Conservation (phyloP, 1,140 invertebrate species). For the Dendroctonus ponderosae region DNA sequence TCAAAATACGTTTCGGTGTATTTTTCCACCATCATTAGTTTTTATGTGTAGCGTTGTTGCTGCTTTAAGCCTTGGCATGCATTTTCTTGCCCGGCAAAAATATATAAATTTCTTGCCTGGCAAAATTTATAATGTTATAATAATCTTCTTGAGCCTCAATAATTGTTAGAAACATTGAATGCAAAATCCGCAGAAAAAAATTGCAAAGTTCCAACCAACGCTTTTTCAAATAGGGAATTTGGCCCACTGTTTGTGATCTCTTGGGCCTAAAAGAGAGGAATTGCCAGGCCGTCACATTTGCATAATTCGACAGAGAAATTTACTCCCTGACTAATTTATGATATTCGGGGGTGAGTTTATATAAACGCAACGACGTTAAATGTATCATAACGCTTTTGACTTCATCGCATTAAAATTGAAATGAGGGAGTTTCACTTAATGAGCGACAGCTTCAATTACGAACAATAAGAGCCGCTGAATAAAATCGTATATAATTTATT, state of each 20-base stretch:
- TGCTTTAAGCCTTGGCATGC: no score
- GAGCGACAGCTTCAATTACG: slow-evolving; percentile 1
- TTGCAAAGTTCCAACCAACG: not conserved
- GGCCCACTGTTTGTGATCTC: slow-evolving; percentile 20
- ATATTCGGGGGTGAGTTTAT: slow-evolving; percentile 48
- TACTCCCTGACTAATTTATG: slow-evolving; percentile 49
- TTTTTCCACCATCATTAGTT: no score
- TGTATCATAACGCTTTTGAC: slow-evolving; percentile 38
- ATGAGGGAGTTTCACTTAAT: slow-evolving; percentile 5
- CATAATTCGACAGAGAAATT: slow-evolving; percentile 51
- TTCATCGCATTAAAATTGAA: slow-evolving; percentile 18
- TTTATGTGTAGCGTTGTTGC: no score
- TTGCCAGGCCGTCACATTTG: slow-evolving; percentile 41
- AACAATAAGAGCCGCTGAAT: not conserved
- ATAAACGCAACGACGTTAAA: slow-evolving; percentile 35
- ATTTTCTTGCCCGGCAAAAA: no score
- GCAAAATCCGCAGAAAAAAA: not conserved
- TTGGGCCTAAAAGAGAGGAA: slow-evolving; percentile 16
- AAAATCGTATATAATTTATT: no score
- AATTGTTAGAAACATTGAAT: not conserved
- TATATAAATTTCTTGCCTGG: not conserved
- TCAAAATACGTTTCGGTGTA: no score
- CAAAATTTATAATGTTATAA: slow-evolving; percentile 2
- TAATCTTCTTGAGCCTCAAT: not conserved
- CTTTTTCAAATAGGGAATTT: not conserved